Conservation (phyloP, 1,140 invertebrate species). For the Copidosoma floridanum region DNA sequence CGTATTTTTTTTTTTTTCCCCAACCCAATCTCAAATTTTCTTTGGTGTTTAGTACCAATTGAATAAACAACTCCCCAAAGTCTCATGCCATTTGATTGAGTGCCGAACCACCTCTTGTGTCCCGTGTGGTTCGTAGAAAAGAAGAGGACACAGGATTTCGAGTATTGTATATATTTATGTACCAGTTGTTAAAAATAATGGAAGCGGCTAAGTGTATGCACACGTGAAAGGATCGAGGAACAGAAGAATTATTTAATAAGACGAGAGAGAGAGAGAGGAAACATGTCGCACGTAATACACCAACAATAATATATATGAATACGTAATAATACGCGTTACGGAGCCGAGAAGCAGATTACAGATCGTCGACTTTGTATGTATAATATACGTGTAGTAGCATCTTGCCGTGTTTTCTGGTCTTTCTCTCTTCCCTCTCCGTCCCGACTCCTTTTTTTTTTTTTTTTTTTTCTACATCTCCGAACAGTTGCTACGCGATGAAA, state of each 20-base stretch:
- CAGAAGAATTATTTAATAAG: background rate
- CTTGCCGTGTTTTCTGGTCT: constrained; percentile 41
- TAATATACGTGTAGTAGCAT: no score
- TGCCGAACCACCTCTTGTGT: no score
- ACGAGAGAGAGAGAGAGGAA: background rate
- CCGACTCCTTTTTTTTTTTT: constrained; percentile 7
- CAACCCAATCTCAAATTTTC: no score
- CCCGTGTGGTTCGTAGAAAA: no score
- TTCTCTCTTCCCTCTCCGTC: constrained; percentile 20
- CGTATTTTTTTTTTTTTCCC: no score
- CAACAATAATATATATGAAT: background rate
- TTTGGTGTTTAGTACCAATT: no score
- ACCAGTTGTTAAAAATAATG: no score
- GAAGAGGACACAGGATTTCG: no score
- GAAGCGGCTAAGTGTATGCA: no score
- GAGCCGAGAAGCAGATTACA: constrained; percentile 10
- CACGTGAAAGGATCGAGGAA: background rate
- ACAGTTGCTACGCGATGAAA: constrained; percentile 31
- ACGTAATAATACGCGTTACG: background rate
- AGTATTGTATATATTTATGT: no score
- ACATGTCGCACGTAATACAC: background rate
- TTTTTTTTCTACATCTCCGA: constrained; percentile 35
- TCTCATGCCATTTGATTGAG: no score
- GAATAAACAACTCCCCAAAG: no score
- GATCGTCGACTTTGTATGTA: constrained; percentile 9